Evolutionary conservation across 2,113 vertebrate species (phyloP).

Genomic region (Aptenodytes forsteri): DNA sequence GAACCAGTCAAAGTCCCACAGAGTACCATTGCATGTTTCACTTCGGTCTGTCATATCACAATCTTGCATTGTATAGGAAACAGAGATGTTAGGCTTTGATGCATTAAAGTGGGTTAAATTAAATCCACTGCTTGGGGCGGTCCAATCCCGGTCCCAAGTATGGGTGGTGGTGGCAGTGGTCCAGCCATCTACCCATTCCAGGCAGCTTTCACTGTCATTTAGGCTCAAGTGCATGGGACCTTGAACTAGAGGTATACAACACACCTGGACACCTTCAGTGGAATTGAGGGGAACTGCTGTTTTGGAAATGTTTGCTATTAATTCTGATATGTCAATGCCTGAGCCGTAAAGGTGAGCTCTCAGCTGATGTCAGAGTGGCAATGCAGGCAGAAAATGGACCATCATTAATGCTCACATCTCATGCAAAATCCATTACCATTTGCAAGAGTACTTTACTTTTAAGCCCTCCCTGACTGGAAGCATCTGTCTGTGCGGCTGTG

Average conservation of each 20-base stretch:
- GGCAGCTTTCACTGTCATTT: not conserved
- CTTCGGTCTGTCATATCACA: not conserved
- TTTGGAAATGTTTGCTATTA: not conserved
- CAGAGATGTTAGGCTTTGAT: not conserved
- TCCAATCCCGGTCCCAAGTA: not conserved
- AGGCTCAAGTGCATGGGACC: not conserved
- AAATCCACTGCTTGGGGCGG: not conserved
- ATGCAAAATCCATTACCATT: not conserved
- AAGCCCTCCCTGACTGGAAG: not conserved
- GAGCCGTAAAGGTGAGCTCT: not conserved
- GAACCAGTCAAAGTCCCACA: not conserved
- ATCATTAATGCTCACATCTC: not conserved
- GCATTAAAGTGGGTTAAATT: not conserved
- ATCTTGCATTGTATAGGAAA: not conserved
- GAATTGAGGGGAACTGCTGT: not conserved
- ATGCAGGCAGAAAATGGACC: not conserved
- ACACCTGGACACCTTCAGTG: not conserved
- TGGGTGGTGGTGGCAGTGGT: not conserved
- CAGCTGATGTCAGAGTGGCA: not conserved
- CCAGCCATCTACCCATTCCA: not conserved
- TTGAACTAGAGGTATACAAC: not conserved
- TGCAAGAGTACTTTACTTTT: not conserved
- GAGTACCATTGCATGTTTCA: not conserved
- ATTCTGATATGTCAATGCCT: not conserved
- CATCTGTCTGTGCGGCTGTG: not conserved